Evolutionary conservation across 2,888 invertebrate genomes (phyloP), one percentile per base, ranked within the genome.

Genomic region (Watsonalla cultraria): DNA sequence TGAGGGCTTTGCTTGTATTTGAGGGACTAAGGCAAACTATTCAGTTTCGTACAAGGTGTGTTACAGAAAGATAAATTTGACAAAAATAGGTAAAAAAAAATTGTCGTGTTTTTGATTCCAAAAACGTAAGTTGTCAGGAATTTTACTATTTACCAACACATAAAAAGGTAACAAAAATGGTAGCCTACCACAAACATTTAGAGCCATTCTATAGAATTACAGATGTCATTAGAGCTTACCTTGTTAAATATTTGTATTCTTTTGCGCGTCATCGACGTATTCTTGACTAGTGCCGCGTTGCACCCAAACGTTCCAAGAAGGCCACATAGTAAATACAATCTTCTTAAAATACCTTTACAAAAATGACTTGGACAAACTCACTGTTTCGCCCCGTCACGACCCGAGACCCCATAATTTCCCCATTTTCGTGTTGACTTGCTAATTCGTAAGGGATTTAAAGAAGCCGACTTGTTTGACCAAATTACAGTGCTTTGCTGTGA

Each of bases 151-250:
- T 66, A 68, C 61, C 14, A 58, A 66, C 57, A 53, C 42, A 55
- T 56, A 61, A 66, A 67, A 71, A 65, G 59, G 60, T 46, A 59
- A 73, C 70, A 66, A 70, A 60, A 58, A 59, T 62, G 72, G 78
- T 78, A 78, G 80, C 74, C 55, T 42, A 42, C 42, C 42, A 42
- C 42, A 0, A 56, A 60, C 60, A 57, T 58, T 63, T 68, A 63
- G 57, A 53, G 61, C 64, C 65, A 64, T 83, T 86, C 84, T 76
- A 68, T 58, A 74, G 85, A 86, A 86, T 84, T 79, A 81, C 82
- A 78, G 64, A 76, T 78, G 62, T 70, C 62, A 81, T 87, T 86
- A 87, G 84, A 79, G 58, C 62, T 51, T 53, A 58, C 65, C 64
- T 64, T 60, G 64, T 74, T 69, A 78, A 82, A 84, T 78, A 79